A percentile compares a stretch with the other conserved stretches of the same genome.
Conservation (phyloP, 2,888 invertebrate species). For the Chaitophorus viminalis region DNA sequence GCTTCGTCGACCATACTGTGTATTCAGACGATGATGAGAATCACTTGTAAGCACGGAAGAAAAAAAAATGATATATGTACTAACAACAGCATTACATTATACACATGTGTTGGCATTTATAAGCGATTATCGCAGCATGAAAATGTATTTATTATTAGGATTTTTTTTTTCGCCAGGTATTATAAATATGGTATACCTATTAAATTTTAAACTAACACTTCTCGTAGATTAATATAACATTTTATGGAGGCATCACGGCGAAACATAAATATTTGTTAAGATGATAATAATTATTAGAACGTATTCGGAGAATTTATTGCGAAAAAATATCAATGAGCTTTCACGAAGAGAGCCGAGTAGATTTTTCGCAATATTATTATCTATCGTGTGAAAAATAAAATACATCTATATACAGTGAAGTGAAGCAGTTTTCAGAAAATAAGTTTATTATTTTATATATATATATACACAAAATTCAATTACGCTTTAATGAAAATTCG, state of each 20-base stretch:
- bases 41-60: background rate
- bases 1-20: background rate
- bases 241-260: background rate
- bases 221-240: background rate
- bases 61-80: background rate
- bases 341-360: background rate
- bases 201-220: background rate
- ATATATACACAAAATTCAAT: constrained; percentile 1
- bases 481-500: background rate
- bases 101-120: background rate
- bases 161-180: background rate
- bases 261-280: background rate
- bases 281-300: background rate
- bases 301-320: background rate
- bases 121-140: background rate
- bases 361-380: background rate
- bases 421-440: background rate
- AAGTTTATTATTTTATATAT: background rate
- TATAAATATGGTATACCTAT: background rate
- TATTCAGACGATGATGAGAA: background rate
- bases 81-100: background rate
- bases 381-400: too few species aligned
- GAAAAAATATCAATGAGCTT: background rate
- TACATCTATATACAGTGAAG: background rate
- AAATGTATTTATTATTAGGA: background rate